Percentiles rank a stretch among this genome's conserved stretches.
These are phyloP conservation scores for Patella caerulea DNA, from an alignment of 2,888 invertebrate species.

Conservation along the genomic window DNA sequence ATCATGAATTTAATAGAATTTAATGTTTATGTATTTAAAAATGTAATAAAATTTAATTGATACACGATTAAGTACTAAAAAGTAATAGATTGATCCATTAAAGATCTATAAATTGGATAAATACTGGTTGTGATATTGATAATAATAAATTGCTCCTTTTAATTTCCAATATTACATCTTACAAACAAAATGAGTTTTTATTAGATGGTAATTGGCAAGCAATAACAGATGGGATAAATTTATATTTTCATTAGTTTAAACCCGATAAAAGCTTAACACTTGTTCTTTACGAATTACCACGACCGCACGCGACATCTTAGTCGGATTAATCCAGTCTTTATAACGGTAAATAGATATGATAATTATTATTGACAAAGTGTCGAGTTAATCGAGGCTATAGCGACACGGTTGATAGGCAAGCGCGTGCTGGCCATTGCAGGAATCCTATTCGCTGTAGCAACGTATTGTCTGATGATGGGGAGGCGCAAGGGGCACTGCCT, in stretches of 20 bases:
- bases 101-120: too few species aligned
- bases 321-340: conserved; percentile 9
- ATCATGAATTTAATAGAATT: too few species aligned
- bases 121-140: too few species aligned
- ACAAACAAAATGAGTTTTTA: not conserved
- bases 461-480: not conserved
- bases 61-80: too few species aligned
- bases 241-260: conserved; percentile 7
- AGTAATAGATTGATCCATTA: too few species aligned
- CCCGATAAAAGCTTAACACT: conserved; percentile 7
- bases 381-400: not conserved
- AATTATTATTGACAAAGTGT: conserved; percentile 10
- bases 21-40: too few species aligned
- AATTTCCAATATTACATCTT: not conserved
- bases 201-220: not conserved
- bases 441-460: conserved; percentile 14
- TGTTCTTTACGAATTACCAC: not conserved
- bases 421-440: not conserved
- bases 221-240: conserved; percentile 1
- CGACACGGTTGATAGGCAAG: conserved; percentile 9
- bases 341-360: conserved; percentile 7
- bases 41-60: too few species aligned
- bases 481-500: conserved; percentile 22
- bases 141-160: too few species aligned
- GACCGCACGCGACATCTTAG: not conserved